These are phyloP conservation scores for Saccostrea glomerata DNA, from an alignment of 1,140 invertebrate genomes.

Conservation along the genomic window DNA sequence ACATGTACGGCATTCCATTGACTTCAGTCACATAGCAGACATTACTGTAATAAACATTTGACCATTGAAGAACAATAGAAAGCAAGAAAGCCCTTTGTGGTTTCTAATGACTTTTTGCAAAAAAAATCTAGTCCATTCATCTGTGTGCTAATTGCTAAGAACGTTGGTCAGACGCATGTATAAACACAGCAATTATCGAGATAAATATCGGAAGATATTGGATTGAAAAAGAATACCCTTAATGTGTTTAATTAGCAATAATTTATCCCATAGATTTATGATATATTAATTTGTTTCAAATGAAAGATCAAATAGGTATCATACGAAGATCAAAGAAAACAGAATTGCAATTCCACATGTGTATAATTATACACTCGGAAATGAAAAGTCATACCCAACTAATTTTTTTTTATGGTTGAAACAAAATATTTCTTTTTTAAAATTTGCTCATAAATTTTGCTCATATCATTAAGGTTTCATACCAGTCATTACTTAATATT, in stretches of 20 bases:
- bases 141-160: not conserved
- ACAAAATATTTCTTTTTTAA: no score
- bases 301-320: not conserved
- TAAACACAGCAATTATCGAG: not conserved
- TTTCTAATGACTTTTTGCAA: slow-evolving; percentile 6
- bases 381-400: no score
- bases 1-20: not conserved
- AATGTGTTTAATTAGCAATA: slow-evolving; percentile 30
- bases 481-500: no score
- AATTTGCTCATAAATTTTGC: no score
- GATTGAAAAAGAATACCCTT: slow-evolving; percentile 15
- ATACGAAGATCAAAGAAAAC: not conserved
- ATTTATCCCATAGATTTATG: slow-evolving; percentile 26
- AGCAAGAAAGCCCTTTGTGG: slow-evolving; percentile 1
- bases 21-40: not conserved
- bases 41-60: not conserved
- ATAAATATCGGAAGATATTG: slow-evolving; percentile 1
- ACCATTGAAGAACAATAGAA: slow-evolving; percentile 18
- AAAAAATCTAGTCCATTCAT: not conserved
- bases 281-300: slow-evolving; percentile 16
- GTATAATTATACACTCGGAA: not conserved
- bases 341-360: not conserved
- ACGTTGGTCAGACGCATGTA: not conserved
- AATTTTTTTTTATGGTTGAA: no score
- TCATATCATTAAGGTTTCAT: no score